Percentiles rank a stretch among this genome's conserved stretches.
phyloP scores from a whole-genome alignment of 2,113 vertebrate genomes.

The Mesocricetus auratus region DNA sequence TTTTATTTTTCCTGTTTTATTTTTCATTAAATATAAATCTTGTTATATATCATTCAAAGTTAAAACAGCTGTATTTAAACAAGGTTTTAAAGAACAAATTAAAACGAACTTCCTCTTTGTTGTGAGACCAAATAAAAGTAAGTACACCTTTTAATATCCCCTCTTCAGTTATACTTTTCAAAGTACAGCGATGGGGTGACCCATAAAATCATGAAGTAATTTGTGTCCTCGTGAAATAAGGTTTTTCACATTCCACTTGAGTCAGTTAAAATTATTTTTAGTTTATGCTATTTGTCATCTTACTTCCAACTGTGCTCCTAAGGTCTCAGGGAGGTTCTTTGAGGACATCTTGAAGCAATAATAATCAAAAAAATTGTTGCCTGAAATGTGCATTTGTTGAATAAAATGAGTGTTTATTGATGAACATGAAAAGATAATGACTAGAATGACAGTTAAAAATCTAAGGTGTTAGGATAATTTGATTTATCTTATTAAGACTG shows the following conservation, averaged over 20 bases:
- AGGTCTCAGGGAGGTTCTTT: background rate
- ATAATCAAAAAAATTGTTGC: constrained; percentile 4
- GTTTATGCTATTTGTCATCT: constrained; percentile 51
- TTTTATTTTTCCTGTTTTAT: constrained; percentile 36
- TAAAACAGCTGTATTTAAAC: constrained; percentile 54
- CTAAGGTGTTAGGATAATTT: background rate
- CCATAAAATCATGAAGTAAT: constrained; percentile 61
- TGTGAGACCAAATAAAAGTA: constrained; percentile 57
- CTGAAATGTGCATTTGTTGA: constrained; percentile 7
- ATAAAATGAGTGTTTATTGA: background rate
- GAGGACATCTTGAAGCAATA: background rate
- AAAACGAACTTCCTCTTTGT: constrained; percentile 65
- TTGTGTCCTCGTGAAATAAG: constrained; percentile 56
- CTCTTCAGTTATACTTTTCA: constrained; percentile 56
- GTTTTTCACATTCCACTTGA: constrained; percentile 31
- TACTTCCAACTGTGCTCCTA: constrained; percentile 35
- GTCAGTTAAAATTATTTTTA: constrained; percentile 65
- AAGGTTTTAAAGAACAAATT: constrained; percentile 41
- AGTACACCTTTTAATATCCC: constrained; percentile 22
- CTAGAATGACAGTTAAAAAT: background rate
- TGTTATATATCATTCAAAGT: constrained; percentile 48
- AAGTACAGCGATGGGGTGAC: constrained; percentile 57
- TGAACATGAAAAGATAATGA: background rate
- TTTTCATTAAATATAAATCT: constrained; percentile 54
- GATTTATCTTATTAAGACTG: background rate